Evolutionary conservation across 2,888 invertebrate genomes (phyloP), one percentile per base, ranked within the genome.

Genomic region (Meteorus cinctellus): DNA sequence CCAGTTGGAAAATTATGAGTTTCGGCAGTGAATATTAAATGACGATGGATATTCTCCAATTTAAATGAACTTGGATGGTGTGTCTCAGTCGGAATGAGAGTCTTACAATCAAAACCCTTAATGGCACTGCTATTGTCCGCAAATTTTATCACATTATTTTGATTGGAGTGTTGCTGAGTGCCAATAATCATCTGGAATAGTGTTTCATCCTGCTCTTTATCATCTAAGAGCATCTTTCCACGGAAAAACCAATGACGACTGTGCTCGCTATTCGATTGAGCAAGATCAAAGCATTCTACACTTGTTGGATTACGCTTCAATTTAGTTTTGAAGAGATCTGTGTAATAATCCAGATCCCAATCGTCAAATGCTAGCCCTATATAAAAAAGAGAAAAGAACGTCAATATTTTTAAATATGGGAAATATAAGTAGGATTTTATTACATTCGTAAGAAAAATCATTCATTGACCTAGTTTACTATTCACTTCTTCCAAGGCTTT

Each of bases 1-100:
- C 98, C 97, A 0, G 98, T 98, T 0, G 98, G 98, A 92, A 99
- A 99, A 89, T 99, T 99, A 90, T 99, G 99, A 0, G 99, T 99
- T 91, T 99, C 99, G 0, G 99, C 99, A 0, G 99, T 99, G 87
- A 99, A 98, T 85, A 98, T 97, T 55, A 99, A 93, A 90, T 99
- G 97, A 0, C 96, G 95, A 19, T 94, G 92, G 0, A 93, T 91
- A 14, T 90, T 86, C 63, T 92, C 90, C 63, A 91, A 83, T 65
- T 84, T 81, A 72, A 94, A 91, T 74, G 92, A 88, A 72, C 94
- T 92, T 1, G 96, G 91, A 79, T 91, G 90, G 1, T 94, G 92
- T 0, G 97, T 93, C 77, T 92, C 90, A 1, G 87, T 89, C 0
- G 98, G 96, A 24, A 93, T 91, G 34, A 98, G 89, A 79, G 93